Conservation (phyloP, 2,113 vertebrate genomes). For the Pungitius pungitius region DNA sequence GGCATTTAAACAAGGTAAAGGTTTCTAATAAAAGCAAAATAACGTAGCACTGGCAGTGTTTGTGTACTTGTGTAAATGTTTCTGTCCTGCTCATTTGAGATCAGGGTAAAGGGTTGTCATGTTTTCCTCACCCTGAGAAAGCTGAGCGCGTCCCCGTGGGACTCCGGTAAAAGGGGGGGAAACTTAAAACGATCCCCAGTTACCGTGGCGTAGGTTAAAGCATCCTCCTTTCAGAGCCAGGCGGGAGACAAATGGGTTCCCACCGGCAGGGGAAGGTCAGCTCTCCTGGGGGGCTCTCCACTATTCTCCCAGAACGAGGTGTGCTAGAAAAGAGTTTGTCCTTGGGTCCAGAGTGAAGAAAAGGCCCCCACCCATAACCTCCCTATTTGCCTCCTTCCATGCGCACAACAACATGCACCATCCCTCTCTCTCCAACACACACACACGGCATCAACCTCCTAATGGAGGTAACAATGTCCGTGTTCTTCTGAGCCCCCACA, state of each 20-base stretch:
- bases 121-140: slow-evolving; percentile 67
- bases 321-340: slow-evolving; percentile 61
- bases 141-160: slow-evolving; percentile 52
- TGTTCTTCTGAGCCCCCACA: no score
- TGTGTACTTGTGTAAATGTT: no score
- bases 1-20: no score
- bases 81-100: slow-evolving; percentile 35
- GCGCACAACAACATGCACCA: slow-evolving; percentile 49
- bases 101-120: slow-evolving; percentile 68
- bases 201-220: slow-evolving; percentile 69
- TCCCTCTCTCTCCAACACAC: slow-evolving; percentile 16
- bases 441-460: neutral
- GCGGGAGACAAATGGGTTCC: slow-evolving; percentile 73
- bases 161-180: slow-evolving; percentile 72
- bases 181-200: slow-evolving; percentile 62
- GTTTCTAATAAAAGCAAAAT: no score
- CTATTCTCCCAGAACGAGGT: slow-evolving; percentile 57
- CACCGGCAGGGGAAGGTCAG: slow-evolving; percentile 72
- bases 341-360: slow-evolving; percentile 39
- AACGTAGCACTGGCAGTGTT: no score
- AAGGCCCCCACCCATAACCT: slow-evolving; percentile 69
- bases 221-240: slow-evolving; percentile 65
- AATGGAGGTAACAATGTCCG: no score
- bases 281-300: slow-evolving; percentile 64
- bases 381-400: slow-evolving; percentile 34